phyloP scores from a whole-genome alignment of 2,888 invertebrate genomes.

The Heliconius cydno region DNA sequence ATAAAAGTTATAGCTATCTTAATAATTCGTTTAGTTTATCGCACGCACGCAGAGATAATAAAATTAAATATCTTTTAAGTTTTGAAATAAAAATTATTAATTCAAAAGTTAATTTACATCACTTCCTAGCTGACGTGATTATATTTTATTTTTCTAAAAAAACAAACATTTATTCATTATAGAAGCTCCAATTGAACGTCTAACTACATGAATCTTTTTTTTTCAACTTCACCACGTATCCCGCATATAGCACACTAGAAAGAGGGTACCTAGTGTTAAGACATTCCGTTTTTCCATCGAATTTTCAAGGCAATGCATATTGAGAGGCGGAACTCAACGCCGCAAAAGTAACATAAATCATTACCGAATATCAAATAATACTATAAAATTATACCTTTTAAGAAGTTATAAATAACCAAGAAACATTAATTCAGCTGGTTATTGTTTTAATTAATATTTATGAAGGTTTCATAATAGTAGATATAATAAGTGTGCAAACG shows the following conservation, averaged over 20 bases:
- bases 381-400: neutral
- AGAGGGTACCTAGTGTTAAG: no score
- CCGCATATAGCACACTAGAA: no score
- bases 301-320: no score
- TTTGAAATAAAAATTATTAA: neutral
- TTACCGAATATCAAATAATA: neutral
- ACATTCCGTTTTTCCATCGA: no score
- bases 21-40: slow-evolving; percentile 28
- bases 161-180: neutral
- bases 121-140: neutral
- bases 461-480: slow-evolving; percentile 52
- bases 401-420: neutral
- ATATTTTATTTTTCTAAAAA: neutral
- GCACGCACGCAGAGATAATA: neutral
- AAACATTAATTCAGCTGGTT: slow-evolving; percentile 26
- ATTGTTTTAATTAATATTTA: slow-evolving; percentile 43
- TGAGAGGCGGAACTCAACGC: no score
- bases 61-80: neutral
- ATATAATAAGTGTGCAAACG: slow-evolving; percentile 67
- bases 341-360: no score
- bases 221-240: no score
- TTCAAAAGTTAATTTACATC: no score
- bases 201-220: neutral
- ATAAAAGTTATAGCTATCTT: slow-evolving; percentile 47
- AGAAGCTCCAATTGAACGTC: neutral